Evolutionary conservation across 2,113 vertebrate species (phyloP).

Genomic region (Amphilophus citrinellus): DNA sequence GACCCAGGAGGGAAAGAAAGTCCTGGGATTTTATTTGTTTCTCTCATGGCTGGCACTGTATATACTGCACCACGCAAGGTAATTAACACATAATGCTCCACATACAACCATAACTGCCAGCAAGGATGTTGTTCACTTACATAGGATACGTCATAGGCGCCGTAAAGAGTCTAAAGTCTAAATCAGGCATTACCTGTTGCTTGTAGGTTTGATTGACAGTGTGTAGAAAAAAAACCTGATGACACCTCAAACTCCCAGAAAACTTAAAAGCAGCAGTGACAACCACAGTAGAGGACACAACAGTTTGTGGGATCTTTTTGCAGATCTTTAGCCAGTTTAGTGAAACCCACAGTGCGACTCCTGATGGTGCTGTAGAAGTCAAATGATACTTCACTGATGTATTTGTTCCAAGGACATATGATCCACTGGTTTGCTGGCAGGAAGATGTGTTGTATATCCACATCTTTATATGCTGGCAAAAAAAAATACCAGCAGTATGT

Average conservation of each 20-base stretch:
- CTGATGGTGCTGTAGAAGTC: not conserved
- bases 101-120: too few species aligned
- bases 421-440: not conserved
- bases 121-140: too few species aligned
- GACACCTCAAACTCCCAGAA: not conserved
- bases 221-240: not conserved
- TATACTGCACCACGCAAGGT: too few species aligned
- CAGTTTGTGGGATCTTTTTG: not conserved
- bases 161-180: too few species aligned
- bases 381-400: not conserved
- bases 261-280: not conserved
- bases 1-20: too few species aligned
- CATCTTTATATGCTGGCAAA: not conserved
- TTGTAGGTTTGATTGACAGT: not conserved
- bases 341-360: not conserved
- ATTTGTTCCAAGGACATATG: not conserved
- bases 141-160: too few species aligned
- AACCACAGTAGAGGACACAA: not conserved
- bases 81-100: too few species aligned
- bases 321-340: not conserved
- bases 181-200: not conserved
- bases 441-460: not conserved
- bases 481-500: not conserved
- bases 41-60: too few species aligned
- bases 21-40: too few species aligned